Percentiles rank a stretch among this genome's conserved stretches.
Evolutionary conservation across 2,797 vertebrate genomes (phyloP).

Genomic region (Choloepus didactylus): DNA sequence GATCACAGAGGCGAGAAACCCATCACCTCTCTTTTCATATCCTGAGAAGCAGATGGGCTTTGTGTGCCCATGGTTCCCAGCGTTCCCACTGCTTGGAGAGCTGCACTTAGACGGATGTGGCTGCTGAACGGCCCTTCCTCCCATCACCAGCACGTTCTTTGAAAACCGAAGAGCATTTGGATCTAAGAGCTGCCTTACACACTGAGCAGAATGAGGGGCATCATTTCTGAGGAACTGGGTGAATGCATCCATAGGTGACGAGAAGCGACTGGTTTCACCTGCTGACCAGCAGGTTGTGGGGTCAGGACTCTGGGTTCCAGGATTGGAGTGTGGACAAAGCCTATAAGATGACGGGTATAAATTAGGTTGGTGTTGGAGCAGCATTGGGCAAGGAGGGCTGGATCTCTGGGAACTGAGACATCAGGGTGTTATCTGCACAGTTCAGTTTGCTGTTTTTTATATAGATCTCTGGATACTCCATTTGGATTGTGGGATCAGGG

Average conservation of each 20-base stretch:
- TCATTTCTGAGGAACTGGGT: constrained; percentile 6
- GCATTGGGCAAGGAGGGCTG: background rate
- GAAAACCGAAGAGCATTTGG: background rate
- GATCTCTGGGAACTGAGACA: background rate
- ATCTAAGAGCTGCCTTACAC: background rate
- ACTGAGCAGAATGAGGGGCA: background rate
- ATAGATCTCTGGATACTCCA: background rate
- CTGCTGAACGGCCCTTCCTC: background rate
- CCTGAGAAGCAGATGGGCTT: constrained; percentile 73
- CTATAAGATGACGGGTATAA: background rate
- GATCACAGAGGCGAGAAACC: constrained; percentile 78
- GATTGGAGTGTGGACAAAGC: background rate
- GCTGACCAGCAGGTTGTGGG: background rate
- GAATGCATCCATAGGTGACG: background rate
- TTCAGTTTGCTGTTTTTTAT: background rate
- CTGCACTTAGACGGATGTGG: background rate
- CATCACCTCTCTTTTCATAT: constrained; percentile 79
- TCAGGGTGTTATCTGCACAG: background rate
- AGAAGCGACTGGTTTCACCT: background rate
- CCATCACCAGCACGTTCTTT: background rate
- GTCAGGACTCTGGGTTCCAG: background rate
- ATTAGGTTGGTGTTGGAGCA: background rate
- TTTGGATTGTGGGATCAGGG: background rate
- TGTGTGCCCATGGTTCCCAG: background rate
- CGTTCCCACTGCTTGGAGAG: background rate